Base-by-base conservation (phyloP, 2,797 vertebrate species). In the Avahi laniger region DNA sequence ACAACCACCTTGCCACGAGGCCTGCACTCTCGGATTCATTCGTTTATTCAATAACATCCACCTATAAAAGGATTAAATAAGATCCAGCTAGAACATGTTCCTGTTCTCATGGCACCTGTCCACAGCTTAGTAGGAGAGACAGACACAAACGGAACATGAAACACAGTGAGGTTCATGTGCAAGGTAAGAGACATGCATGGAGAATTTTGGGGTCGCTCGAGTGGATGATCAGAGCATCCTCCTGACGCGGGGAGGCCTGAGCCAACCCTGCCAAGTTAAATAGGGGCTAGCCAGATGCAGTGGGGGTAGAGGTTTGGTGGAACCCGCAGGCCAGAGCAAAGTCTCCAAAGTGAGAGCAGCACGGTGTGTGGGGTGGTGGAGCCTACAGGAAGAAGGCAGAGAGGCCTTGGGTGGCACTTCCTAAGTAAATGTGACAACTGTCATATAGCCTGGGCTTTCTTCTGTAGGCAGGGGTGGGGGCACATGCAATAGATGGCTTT, bases 101-200 rank as follows among this genome's bases (percentile, higher is more conserved):
- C 91, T 26, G 28, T 43, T 35, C 43, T 61, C 2, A 1, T 0
- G 43, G 33, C 4, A 2, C 43, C 24, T 0, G 0, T 28, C 35
- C 59, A 5, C 33, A 33, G 59, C 50, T 78, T 35, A 10, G 14
- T 4, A 50, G 26, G 54, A 18, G 9, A 50, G 52, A 67, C 67
- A 61, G 35, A 52, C 30, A 50, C 30, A 33, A 38, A 33, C 12
- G 43, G 20, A 35, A 43, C 33, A 1, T 20, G 20, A 50, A 52
- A 9, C 2, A 4, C 46, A 12, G 7, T 5, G 43, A 41, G 24
- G 48, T 43, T 13, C 73, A 79, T 38, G 41, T 33, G 20, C 30
- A 41, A 72, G 59, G 33, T 41, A 43, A 67, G 41, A 93, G 46
- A 67, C 6, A 11, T 24, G 20, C 35, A 18, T 10, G 5, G 81